phyloP scores from a whole-genome alignment of 2,888 invertebrate species.

The Dryadula phaetusa region DNA sequence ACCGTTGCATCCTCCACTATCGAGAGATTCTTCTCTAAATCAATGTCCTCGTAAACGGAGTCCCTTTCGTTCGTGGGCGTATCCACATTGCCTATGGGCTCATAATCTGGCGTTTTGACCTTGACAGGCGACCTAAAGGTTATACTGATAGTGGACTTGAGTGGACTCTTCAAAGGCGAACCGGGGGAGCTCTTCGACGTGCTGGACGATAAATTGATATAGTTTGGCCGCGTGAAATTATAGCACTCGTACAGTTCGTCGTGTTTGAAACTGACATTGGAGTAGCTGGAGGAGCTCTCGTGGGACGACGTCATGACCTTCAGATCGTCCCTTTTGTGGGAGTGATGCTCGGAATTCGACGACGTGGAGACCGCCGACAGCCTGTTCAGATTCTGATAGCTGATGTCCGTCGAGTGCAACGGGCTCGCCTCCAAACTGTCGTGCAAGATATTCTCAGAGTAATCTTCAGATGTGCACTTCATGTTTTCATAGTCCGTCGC shows the following conservation, averaged over 20 bases:
- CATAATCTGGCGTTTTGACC: constrained; percentile 71
- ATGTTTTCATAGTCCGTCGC: constrained; percentile 68
- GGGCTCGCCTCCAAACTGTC: constrained; percentile 71
- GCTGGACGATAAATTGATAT: constrained; percentile 76
- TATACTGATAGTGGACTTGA: constrained; percentile 89
- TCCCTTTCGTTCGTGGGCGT: constrained; percentile 78
- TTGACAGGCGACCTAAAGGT: constrained; percentile 87
- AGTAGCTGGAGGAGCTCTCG: constrained; percentile 76
- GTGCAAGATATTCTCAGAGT: constrained; percentile 49
- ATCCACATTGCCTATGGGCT: constrained; percentile 69
- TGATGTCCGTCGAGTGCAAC: constrained; percentile 72
- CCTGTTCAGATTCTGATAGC: constrained; percentile 79
- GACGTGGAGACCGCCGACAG: constrained; percentile 76
- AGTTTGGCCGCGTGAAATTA: constrained; percentile 73
- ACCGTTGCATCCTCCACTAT: constrained; percentile 83
- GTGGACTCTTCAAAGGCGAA: constrained; percentile 80
- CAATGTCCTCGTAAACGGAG: constrained; percentile 85
- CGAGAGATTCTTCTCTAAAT: constrained; percentile 74
- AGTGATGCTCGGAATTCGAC: constrained; percentile 65
- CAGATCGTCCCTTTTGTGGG: constrained; percentile 60
- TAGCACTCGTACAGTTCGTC: constrained; percentile 73
- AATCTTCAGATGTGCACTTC: constrained; percentile 51
- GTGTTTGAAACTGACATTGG: constrained; percentile 68
- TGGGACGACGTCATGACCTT: constrained; percentile 78
- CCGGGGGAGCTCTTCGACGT: constrained; percentile 75